These are phyloP conservation scores for Nephila pilipes DNA, from an alignment of 1,140 invertebrate genomes.

Conservation along the genomic window DNA sequence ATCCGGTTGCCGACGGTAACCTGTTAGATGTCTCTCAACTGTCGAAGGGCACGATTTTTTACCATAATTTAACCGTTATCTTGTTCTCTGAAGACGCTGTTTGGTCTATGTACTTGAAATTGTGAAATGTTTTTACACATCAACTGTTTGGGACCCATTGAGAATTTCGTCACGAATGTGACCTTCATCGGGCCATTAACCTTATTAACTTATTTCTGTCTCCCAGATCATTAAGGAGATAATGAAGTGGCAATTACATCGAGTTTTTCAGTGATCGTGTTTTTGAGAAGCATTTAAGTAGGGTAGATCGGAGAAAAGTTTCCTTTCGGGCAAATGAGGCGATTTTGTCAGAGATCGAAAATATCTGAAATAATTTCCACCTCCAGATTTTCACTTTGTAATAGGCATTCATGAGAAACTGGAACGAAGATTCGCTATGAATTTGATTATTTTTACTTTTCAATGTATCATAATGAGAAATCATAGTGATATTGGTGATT, in stretches of 20 bases:
- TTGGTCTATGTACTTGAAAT: neutral
- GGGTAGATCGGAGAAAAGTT: neutral
- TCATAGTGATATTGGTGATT: no score
- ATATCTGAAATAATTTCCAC: no score
- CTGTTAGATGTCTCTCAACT: neutral
- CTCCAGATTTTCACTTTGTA: no score
- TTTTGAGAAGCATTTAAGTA: neutral
- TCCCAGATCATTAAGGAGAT: conserved; percentile 16
- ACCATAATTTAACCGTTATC: conserved; percentile 17
- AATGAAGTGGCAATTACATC: conserved; percentile 51
- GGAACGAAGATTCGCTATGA: no score
- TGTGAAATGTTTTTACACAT: neutral
- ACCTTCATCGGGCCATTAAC: conserved; percentile 52
- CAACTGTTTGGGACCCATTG: neutral
- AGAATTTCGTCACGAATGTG: conserved; percentile 39
- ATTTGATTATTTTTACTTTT: no score
- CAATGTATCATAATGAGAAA: no score
- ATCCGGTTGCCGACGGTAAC: neutral
- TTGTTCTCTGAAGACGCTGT: neutral
- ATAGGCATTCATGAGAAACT: no score
- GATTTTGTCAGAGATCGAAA: no score
- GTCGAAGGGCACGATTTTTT: conserved; percentile 14
- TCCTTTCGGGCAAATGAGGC: no score
- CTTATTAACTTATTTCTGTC: conserved; percentile 39
- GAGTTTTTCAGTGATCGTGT: neutral